Evolutionary conservation across 2,888 invertebrate species (phyloP), one percentile per base, ranked within the genome.

Genomic region (Apodemia zela): DNA sequence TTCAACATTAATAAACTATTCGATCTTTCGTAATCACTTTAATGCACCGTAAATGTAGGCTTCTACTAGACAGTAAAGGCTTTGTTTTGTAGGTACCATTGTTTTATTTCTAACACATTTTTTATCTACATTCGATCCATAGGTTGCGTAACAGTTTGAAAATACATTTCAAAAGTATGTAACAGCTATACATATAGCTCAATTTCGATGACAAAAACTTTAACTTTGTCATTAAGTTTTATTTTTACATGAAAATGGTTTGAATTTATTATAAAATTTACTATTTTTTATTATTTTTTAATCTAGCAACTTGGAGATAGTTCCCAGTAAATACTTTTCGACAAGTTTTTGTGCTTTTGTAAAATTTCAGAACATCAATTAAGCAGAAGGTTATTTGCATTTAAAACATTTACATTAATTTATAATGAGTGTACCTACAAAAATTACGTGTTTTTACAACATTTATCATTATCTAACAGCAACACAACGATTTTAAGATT

Each of bases 81-180:
- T 83, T 81, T 80, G 69, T 77, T 80, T 75, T 78, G 79, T 87
- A 87, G 87, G 86, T 89, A 88, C 87, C 69, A 69, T 69, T 69
- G 61, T 45, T 66, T 63, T 61, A 65, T 64, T 63, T 60, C 42
- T 64, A 66, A 62, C 61, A 45, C 15, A 42, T 42, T 42, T 42
- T 42, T 42, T 42, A 42, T 42, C 42, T 42, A 42, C 42, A 42
- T 42, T 42, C 42, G 15, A 42, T 15, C 38, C 33, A 33, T 38
- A 38, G 3, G 5, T 38, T 38, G 13, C 38, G 11, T 38, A 38
- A 3, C 11, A 13, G 2, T 38, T 11, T 3, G 15, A 42, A 42
- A 42, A 42, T 42, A 42, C 3, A 42, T 15, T 42, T 42, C 5
- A 42, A 42, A 42, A 42, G 15, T 15, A 42, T 13, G 4, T 38